These are phyloP conservation scores for Schlechtendalia chinensis DNA, from an alignment of 1,140 invertebrate genomes.

Conservation along the genomic window DNA sequence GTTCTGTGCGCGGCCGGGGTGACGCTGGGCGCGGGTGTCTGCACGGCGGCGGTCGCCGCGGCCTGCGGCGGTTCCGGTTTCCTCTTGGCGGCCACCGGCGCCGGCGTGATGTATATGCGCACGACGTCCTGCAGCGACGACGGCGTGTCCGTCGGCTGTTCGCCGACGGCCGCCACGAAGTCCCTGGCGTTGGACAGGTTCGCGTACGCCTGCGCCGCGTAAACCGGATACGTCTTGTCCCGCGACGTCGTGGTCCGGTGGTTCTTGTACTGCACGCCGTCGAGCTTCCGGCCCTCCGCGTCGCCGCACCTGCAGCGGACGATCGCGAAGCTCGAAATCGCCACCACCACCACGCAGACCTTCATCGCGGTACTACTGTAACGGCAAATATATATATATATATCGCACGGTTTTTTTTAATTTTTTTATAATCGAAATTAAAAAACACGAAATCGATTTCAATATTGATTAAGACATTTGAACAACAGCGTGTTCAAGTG, in stretches of 20 bases:
- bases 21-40: too few relatives aligned
- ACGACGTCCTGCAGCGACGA: neutral
- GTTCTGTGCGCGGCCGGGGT: neutral
- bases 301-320: neutral
- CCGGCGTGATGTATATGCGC: neutral
- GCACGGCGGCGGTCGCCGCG: neutral
- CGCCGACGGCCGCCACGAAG: neutral
- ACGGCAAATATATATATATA: too few relatives aligned
- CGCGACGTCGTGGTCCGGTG: neutral
- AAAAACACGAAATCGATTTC: too few relatives aligned
- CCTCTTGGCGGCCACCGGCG: neutral
- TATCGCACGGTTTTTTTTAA: too few relatives aligned
- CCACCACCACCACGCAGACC: neutral
- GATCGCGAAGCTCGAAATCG: neutral
- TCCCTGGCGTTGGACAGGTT: neutral
- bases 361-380: neutral
- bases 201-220: neutral
- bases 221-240: neutral
- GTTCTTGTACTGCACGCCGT: neutral
- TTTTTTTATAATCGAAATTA: too few relatives aligned
- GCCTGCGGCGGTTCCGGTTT: neutral
- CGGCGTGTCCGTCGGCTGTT: neutral
- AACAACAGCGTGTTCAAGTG: too few relatives aligned
- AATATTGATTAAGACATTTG: too few relatives aligned
- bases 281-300: neutral